Percentiles rank a stretch among this genome's conserved stretches.
Evolutionary conservation across 2,797 vertebrate genomes (phyloP).

Genomic region (Phrynocephalus vlangalii): DNA sequence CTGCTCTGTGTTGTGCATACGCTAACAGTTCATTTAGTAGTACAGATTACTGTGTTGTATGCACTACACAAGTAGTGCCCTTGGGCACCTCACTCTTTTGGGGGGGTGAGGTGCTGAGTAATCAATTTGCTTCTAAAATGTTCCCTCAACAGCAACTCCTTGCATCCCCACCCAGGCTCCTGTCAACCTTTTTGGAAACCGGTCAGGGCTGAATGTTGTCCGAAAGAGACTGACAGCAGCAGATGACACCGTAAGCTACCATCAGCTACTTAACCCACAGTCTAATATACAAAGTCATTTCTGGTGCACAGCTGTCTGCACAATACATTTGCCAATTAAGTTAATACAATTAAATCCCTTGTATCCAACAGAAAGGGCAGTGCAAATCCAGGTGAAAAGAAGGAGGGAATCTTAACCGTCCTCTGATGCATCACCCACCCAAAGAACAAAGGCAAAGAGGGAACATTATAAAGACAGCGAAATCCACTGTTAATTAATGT

Average conservation of each 20-base stretch:
- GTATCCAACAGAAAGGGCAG: slow-evolving; percentile 65
- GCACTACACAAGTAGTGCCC: background rate
- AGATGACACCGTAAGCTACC: slow-evolving; percentile 24
- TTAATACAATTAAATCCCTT: slow-evolving; percentile 65
- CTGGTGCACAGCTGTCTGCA: slow-evolving; percentile 59
- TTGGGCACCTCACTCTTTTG: accelerated
- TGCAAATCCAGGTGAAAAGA: slow-evolving; percentile 67
- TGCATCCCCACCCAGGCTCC: background rate
- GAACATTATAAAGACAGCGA: slow-evolving; percentile 21
- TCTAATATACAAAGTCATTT: slow-evolving; percentile 20
- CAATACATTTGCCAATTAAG: slow-evolving; percentile 67
- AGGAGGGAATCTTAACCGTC: slow-evolving; percentile 49
- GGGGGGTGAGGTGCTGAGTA: background rate
- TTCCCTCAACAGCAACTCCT: accelerated
- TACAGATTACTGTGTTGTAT: background rate
- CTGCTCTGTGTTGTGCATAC: too few relatives aligned
- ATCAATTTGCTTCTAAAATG: background rate
- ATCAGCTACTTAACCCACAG: background rate
- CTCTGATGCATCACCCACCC: background rate
- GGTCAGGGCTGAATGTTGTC: slow-evolving; percentile 5
- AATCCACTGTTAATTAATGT: slow-evolving; percentile 39
- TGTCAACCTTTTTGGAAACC: slow-evolving; percentile 12
- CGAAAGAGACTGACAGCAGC: slow-evolving; percentile 7
- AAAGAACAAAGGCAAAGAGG: slow-evolving; percentile 53
- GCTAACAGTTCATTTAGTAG: background rate